phyloP scores from a whole-genome alignment of 2,888 invertebrate species.

The Crematogaster levior region DNA sequence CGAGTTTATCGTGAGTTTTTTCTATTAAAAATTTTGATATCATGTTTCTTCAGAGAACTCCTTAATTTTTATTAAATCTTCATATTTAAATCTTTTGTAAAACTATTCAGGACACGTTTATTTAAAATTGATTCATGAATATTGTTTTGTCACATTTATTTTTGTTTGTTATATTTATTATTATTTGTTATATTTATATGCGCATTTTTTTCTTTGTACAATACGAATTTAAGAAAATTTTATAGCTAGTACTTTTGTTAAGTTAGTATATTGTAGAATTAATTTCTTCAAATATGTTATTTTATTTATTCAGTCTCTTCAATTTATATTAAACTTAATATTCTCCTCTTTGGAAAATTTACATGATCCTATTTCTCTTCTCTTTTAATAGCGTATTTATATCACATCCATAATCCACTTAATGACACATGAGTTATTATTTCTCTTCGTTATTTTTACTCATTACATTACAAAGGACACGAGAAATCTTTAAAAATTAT shows the following conservation, averaged over 20 bases:
- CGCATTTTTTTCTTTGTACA: not conserved
- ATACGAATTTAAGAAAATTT: not conserved
- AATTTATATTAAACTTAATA: not conserved
- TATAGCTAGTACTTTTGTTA: not conserved
- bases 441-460: not conserved
- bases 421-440: not conserved
- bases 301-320: not conserved
- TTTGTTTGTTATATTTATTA: too few species aligned
- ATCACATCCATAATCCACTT: not conserved
- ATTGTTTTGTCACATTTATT: not conserved
- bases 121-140: not conserved
- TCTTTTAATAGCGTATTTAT: not conserved
- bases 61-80: conserved; percentile 7
- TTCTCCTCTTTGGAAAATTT: not conserved
- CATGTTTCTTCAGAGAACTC: not conserved
- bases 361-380: not conserved
- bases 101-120: not conserved
- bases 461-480: conserved; percentile 17
- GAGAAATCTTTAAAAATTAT: conserved; percentile 45
- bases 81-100: not conserved
- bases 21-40: not conserved
- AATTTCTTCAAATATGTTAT: not conserved
- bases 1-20: conserved; percentile 4
- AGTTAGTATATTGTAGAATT: not conserved
- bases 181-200: too few species aligned